Conservation (phyloP, 2,113 vertebrate species). For the Mixornis gularis region DNA sequence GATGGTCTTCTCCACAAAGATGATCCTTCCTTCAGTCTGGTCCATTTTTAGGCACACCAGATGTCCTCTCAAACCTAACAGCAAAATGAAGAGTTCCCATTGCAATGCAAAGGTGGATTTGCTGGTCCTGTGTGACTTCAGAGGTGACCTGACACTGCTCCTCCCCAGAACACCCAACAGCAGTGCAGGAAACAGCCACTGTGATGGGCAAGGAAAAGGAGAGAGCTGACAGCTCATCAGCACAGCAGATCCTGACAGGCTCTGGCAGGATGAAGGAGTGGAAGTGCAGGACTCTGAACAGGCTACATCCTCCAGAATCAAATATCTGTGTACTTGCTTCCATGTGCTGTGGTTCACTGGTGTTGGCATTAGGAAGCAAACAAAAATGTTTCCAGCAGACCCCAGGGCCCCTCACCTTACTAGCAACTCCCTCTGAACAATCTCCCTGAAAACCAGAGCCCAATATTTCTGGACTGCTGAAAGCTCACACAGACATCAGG, state of each 20-base stretch:
- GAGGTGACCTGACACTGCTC: background rate
- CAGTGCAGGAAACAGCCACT: background rate
- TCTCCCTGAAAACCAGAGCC: background rate
- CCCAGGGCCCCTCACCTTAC: background rate
- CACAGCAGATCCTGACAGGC: background rate
- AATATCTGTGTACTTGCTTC: background rate
- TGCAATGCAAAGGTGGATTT: background rate
- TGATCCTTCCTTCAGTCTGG: background rate
- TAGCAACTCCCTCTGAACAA: background rate
- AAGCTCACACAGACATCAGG: background rate
- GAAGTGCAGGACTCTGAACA: background rate
- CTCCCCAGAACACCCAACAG: background rate
- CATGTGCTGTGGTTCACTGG: background rate
- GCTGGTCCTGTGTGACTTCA: background rate
- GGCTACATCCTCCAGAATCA: background rate
- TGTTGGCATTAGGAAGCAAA: background rate
- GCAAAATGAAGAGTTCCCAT: background rate
- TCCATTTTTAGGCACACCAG: background rate
- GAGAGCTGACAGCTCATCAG: background rate
- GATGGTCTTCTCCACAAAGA: background rate
- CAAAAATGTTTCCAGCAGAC: background rate
- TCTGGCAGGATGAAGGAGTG: background rate
- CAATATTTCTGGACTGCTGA: fast-evolving
- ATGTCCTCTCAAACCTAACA: background rate
- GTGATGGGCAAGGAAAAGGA: background rate